These are phyloP conservation scores for Lucinisca nassula DNA, from an alignment of 2,888 invertebrate genomes.

Conservation along the genomic window DNA sequence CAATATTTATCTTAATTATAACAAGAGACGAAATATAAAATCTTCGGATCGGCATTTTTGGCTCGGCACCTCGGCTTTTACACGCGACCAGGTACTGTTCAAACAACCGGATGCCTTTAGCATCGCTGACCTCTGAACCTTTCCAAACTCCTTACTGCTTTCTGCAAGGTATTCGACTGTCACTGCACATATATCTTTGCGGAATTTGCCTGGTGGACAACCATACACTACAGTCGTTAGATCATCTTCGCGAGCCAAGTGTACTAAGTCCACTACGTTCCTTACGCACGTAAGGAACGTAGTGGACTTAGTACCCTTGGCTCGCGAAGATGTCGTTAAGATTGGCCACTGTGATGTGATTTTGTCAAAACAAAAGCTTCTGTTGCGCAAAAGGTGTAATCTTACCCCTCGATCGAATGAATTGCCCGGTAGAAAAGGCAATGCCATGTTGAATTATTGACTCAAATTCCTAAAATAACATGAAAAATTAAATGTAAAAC, in stretches of 20 bases:
- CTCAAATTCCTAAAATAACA: neutral
- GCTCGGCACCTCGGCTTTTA: no score
- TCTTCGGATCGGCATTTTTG: no score
- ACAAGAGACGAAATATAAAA: no score
- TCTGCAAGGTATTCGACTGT: no score
- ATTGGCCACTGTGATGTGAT: neutral
- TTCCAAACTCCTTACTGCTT: no score
- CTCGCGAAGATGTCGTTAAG: neutral
- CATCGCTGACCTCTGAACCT: no score
- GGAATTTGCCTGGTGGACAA: no score
- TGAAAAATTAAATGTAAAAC: neutral
- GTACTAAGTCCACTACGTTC: neutral
- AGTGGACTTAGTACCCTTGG: neutral
- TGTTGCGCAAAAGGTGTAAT: neutral
- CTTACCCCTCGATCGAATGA: conserved; percentile 85
- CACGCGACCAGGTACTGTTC: no score
- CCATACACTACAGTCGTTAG: neutral
- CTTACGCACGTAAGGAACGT: neutral
- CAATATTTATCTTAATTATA: no score
- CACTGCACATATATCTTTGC: no score
- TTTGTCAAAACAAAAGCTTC: neutral
- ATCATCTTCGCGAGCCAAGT: neutral
- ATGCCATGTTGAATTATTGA: conserved; percentile 81
- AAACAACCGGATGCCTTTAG: no score
- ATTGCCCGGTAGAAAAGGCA: conserved; percentile 88